Percentiles rank a stretch among this genome's conserved stretches.
Evolutionary conservation across 2,113 vertebrate genomes (phyloP).

Genomic region (Lagenorhynchus albirostris): DNA sequence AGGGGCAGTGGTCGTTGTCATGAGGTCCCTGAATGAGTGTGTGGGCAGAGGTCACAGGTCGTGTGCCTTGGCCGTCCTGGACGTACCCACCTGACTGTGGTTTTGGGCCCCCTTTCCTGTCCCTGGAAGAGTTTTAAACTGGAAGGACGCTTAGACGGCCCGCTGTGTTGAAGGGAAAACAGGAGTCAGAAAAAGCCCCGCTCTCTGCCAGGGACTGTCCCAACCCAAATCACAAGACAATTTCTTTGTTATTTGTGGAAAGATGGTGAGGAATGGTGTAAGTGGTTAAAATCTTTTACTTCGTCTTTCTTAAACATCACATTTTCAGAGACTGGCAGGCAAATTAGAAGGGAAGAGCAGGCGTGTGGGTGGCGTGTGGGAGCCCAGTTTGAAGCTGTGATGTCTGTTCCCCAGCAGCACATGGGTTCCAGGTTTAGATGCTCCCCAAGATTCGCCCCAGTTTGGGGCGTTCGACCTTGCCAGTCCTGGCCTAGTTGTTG

Average conservation of each 20-base stretch:
- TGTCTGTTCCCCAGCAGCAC: not conserved
- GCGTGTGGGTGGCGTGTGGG: not conserved
- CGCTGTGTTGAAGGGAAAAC: rapidly evolving
- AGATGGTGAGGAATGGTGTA: not conserved
- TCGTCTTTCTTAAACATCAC: not conserved
- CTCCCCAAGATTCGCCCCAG: not conserved
- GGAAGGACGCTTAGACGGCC: not conserved
- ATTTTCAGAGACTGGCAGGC: not conserved
- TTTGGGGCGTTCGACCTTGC: rapidly evolving
- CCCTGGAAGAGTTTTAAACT: not conserved
- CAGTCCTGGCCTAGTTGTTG: not conserved
- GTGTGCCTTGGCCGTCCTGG: not conserved
- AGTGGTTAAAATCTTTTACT: not conserved
- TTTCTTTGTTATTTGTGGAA: not conserved
- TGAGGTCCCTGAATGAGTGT: rapidly evolving
- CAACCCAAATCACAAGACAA: not conserved
- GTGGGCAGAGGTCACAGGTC: not conserved
- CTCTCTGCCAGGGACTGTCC: not conserved
- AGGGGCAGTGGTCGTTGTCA: not conserved
- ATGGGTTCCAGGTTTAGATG: not conserved
- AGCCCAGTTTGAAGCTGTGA: not conserved
- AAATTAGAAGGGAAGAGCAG: not conserved
- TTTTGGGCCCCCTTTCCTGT: not conserved
- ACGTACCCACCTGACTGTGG: too few species aligned
- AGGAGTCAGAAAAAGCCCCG: not conserved